Evolutionary conservation across 2,113 vertebrate genomes (phyloP).

Genomic region (Tautogolabrus adspersus): DNA sequence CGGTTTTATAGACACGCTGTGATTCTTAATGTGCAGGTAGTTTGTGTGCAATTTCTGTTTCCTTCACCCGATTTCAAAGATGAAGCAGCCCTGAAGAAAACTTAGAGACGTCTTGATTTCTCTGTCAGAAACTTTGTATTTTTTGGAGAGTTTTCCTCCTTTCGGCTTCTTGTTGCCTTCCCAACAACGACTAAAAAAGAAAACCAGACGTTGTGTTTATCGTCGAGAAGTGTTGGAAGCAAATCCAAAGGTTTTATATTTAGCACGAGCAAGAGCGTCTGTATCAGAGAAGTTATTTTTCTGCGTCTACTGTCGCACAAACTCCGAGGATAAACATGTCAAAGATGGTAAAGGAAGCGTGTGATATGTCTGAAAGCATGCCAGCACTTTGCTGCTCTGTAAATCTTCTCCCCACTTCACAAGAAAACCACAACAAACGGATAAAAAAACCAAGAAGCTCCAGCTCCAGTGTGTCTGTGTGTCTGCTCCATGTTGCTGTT

Average conservation of each 20-base stretch:
- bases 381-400: conserved; percentile 22
- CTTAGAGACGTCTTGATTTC: background rate
- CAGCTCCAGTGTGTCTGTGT: background rate
- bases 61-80: background rate
- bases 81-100: background rate
- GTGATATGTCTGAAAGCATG: conserved; percentile 35
- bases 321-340: conserved; percentile 54
- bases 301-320: conserved; percentile 27
- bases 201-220: background rate
- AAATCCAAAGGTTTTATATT: background rate
- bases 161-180: background rate
- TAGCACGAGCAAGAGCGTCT: background rate
- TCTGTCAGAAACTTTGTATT: background rate
- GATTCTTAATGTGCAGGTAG: conserved; percentile 30
- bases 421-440: conserved; percentile 22
- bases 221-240: background rate
- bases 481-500: conserved; percentile 16
- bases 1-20: conserved; percentile 43
- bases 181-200: background rate
- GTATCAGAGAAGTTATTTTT: background rate
- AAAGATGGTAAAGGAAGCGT: conserved; percentile 42
- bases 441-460: conserved; percentile 11
- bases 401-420: conserved; percentile 41
- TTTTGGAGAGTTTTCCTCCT: background rate
- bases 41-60: background rate